phyloP scores from a whole-genome alignment of 2,888 invertebrate species.

The Blastobasis adustella region DNA sequence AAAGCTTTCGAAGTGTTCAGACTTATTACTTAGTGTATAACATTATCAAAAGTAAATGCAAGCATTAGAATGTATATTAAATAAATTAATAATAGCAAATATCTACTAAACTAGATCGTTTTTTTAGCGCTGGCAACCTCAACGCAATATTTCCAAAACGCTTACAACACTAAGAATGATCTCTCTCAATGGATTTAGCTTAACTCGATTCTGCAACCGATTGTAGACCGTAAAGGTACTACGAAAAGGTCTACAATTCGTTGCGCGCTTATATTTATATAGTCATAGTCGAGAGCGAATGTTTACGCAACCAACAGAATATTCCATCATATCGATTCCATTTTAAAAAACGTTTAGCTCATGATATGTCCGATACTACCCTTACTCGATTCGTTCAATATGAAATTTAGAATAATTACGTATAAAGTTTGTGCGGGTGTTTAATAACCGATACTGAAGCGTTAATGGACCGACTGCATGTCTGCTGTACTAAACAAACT shows the following conservation, averaged over 20 bases:
- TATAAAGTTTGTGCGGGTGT: too few species aligned
- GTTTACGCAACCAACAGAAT: slow-evolving; percentile 39
- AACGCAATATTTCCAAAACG: slow-evolving; percentile 36
- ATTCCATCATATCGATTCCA: slow-evolving; percentile 44
- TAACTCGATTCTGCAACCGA: slow-evolving; percentile 29
- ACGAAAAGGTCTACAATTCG: slow-evolving; percentile 21
- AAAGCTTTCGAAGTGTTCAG: too few species aligned
- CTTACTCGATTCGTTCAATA: slow-evolving; percentile 8
- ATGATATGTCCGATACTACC: slow-evolving; percentile 53
- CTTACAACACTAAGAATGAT: slow-evolving; percentile 58
- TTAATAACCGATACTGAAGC: too few species aligned
- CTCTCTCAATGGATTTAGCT: slow-evolving; percentile 58
- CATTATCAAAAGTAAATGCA: slow-evolving; percentile 54
- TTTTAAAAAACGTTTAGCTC: slow-evolving; percentile 23
- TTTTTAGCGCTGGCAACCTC: slow-evolving; percentile 45
- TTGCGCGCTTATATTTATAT: slow-evolving; percentile 9
- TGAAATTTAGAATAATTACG: too few species aligned
- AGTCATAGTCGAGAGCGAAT: slow-evolving; percentile 19
- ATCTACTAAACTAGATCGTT: slow-evolving; percentile 6
- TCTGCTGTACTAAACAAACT: too few species aligned
- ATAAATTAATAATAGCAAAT: slow-evolving; percentile 20
- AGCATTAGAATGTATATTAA: slow-evolving; percentile 43
- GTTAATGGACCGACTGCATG: too few species aligned
- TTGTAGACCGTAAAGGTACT: slow-evolving; percentile 27
- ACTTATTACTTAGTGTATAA: slow-evolving; percentile 28